Evolutionary conservation across 1,140 invertebrate genomes (phyloP).

Genomic region (Nephotettix cincticeps): DNA sequence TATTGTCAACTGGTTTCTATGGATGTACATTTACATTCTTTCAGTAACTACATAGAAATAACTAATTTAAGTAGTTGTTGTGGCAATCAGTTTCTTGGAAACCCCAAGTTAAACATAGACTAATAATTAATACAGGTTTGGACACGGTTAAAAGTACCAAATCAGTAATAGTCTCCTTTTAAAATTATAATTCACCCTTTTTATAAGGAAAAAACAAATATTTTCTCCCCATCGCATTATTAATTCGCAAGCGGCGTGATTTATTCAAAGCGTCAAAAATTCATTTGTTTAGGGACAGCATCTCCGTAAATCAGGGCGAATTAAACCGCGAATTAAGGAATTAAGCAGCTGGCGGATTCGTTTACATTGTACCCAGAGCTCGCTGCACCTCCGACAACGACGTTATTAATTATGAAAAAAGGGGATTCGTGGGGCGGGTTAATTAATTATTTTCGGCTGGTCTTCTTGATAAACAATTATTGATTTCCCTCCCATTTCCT

Average conservation of each 20-base stretch:
- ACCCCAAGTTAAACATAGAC: too few species aligned
- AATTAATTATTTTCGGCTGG: constrained; percentile 17
- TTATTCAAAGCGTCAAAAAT: constrained; percentile 17
- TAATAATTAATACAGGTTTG: too few species aligned
- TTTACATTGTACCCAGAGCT: background rate
- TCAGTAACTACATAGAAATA: too few species aligned
- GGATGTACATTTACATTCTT: too few species aligned
- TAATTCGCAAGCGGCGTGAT: constrained; percentile 5
- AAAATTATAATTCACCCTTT: constrained; percentile 18
- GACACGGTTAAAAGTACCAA: too few species aligned
- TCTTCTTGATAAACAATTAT: constrained; percentile 21
- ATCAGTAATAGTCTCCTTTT: too few species aligned
- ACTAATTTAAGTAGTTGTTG: too few species aligned
- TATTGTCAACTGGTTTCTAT: too few species aligned
- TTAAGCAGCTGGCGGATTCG: constrained; percentile 16
- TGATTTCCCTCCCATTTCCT: background rate
- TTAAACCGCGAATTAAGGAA: constrained; percentile 22
- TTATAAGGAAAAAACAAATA: background rate
- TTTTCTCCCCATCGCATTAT: constrained; percentile 8
- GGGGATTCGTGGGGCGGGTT: constrained; percentile 11
- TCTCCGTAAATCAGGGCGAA: constrained; percentile 19
- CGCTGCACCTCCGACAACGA: constrained; percentile 1
- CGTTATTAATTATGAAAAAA: constrained; percentile 21
- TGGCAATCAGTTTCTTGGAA: too few species aligned
- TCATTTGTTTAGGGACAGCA: constrained; percentile 19